Conservation (phyloP, 2,888 invertebrate genomes). For the Drosophila rellima region DNA sequence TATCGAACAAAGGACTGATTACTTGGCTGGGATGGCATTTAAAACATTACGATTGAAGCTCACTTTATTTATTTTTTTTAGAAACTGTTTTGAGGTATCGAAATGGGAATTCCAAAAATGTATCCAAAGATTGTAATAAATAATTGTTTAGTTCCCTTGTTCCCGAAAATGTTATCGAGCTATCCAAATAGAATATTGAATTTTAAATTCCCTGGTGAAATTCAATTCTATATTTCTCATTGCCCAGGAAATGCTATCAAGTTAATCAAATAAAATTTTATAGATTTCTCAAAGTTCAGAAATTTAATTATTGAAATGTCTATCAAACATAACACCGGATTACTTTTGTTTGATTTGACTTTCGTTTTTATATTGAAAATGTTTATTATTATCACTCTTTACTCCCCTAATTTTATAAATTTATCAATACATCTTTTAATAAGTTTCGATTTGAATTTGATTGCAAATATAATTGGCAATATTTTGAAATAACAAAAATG, state of each 20-base stretch:
- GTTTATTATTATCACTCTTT: neutral
- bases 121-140: no score
- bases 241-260: neutral
- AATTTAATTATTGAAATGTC: neutral
- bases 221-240: neutral
- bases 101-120: no score
- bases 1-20: neutral
- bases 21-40: neutral
- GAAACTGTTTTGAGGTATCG: no score
- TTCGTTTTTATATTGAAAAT: neutral
- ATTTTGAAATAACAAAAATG: neutral
- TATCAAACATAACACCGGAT: neutral
- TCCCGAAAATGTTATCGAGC: no score
- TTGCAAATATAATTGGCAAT: constrained; percentile 1
- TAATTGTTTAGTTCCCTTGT: no score
- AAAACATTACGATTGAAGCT: neutral
- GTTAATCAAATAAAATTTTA: neutral
- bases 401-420: neutral
- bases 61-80: no score
- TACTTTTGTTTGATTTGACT: neutral
- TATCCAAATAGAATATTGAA: no score
- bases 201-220: neutral
- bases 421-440: neutral
- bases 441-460: neutral
- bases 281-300: neutral